Base-by-base conservation (phyloP, 2,888 invertebrate species). In the Scelioninae gen. 1 region DNA sequence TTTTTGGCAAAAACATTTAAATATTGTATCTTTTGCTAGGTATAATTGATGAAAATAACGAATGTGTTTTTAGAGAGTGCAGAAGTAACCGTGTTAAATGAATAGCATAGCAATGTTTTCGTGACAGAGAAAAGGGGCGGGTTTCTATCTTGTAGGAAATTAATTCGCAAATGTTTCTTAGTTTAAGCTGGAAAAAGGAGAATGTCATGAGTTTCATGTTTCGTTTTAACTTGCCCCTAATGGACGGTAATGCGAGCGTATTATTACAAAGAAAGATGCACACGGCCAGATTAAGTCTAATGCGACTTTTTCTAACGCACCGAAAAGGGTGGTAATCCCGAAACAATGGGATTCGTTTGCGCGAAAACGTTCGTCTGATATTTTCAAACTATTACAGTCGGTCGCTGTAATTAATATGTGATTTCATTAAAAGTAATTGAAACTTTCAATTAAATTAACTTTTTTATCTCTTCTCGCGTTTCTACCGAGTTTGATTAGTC, bases 91-190 rank as follows among this genome's bases (percentile, higher is more conserved):
- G 55, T 68, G 23, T 74, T 72, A 72, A 66, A 68, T 53, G 63
- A 72, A 71, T 51, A 58, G 63, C 23, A 56, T 49, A 15, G 8
- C 8, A 38, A 38, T 49, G 68, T 63, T 66, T 43, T 66, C 34
- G 32, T 32, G 55, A 49, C 16, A n/a, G 58, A 47, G 58, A 53
- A 38, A 63, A 40, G 23, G 13, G 58, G 32, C 32, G 74, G 34
- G 40, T 23, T 80, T 62, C 62, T 56, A 63, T 65, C 56, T 55
- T 34, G 63, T 40, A 47, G 71, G 53, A 72, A 76, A 82, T 76
- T 34, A 76, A 76, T 76, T 69, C 53, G 66, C 58, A 55, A 66
- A 76, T 71, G 76, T 77, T 82, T 76, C 72, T 62, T 53, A 65
- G 32, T 51, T 51, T 56, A 60, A 69, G 49, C 56, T 47, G 11